Evolutionary conservation across 2,797 vertebrate genomes (phyloP).

Genomic region (Alfaro cultratus): DNA sequence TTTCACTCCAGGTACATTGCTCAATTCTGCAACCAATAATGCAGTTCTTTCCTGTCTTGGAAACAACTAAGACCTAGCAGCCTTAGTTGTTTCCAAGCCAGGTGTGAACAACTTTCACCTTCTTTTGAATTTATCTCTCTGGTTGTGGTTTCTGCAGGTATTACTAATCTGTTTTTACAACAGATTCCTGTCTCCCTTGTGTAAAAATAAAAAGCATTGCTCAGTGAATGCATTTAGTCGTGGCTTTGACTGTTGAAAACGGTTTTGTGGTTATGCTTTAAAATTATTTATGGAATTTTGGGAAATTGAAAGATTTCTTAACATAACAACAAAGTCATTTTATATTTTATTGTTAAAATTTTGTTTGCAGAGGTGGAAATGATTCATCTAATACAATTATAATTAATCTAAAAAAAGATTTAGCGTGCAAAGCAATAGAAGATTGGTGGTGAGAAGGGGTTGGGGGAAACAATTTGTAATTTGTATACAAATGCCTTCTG

Average conservation of each 20-base stretch:
- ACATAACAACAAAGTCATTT: neutral
- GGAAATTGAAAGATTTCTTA: neutral
- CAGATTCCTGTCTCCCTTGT: neutral
- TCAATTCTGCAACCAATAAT: constrained; percentile 2
- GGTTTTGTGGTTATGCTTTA: neutral
- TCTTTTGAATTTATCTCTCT: constrained; percentile 13
- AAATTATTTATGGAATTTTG: neutral
- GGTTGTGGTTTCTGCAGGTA: constrained; percentile 24
- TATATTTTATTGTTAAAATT: neutral
- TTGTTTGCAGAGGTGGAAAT: neutral
- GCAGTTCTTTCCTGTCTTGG: neutral
- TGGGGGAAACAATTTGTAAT: neutral
- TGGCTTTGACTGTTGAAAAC: neutral
- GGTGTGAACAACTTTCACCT: constrained; percentile 46
- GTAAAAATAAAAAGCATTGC: neutral
- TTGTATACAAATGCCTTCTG: neutral
- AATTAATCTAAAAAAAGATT: neutral
- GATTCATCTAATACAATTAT: neutral
- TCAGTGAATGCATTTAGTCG: too few relatives aligned
- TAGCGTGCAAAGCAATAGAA: neutral
- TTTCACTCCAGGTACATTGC: constrained; percentile 26
- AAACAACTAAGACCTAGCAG: constrained; percentile 51
- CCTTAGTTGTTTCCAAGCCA: constrained; percentile 43
- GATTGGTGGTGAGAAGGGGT: neutral
- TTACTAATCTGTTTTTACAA: neutral